Base-by-base conservation (phyloP, 2,888 invertebrate species). In the Eurytoma adleriae region DNA sequence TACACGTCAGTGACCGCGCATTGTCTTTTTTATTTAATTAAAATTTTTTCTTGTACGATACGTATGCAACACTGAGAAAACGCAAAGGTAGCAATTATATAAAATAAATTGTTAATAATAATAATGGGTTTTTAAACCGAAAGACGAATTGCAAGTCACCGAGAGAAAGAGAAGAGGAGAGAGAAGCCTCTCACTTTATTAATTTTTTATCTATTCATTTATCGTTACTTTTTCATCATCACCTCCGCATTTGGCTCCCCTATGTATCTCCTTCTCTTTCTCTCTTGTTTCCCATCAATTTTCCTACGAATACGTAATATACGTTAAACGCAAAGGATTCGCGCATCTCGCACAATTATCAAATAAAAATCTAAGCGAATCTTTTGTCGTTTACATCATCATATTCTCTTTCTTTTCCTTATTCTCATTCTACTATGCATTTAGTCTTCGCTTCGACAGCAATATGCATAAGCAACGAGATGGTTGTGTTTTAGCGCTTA, bases 11-110 rank as follows among this genome's bases (percentile, higher is more conserved):
- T 82, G 77, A 72, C 74, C 71, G 79, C 67, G 79, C 67, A 66
- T 78, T 78, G 70, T 78, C 79, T 78, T 75, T 78, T 78, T 80
- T 62, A 57, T 74, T 81, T 61, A 76, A 57, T 75, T 74, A 71
- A 57, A 20, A 50, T 75, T 75, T 50, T 59, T 74, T 67, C 56
- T 81, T 76, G 76, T 79, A 82, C 79, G 76, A 80, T 81, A 79
- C 78, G 76, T 81, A 79, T 81, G 82, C 82, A 81, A 81, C 82
- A 81, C 75, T 79, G 80, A 82, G 66, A 79, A n/a, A 79, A 82
- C 76, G 74, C 56, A 81, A 82, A 81, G 40, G 30, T 79, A 79
- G 82, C 78, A 73, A 80, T 76, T 52, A 67, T 73, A 80, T 76
- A 80, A 78, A 78, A 78, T 78, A 72, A 82, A 79, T 77, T 69